These are phyloP conservation scores for Chloebia gouldiae DNA, from an alignment of 2,113 vertebrate species.

Conservation along the genomic window DNA sequence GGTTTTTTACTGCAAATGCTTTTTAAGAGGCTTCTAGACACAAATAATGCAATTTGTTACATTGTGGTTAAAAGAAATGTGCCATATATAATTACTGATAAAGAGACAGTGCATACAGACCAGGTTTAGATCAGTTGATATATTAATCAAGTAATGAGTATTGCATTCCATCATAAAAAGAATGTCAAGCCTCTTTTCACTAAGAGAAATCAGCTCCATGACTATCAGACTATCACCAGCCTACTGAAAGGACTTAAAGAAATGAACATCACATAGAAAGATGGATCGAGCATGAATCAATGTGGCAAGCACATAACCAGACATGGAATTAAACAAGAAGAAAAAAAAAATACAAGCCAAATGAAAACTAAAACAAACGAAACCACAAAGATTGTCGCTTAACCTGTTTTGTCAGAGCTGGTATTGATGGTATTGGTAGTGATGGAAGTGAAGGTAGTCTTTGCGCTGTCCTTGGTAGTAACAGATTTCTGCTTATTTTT, in stretches of 20 bases:
- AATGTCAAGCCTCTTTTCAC: slow-evolving; percentile 27
- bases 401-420: slow-evolving; percentile 90
- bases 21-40: slow-evolving; percentile 34
- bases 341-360: neutral
- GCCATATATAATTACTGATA: neutral
- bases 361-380: neutral
- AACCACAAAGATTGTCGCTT: slow-evolving; percentile 73
- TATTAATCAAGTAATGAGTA: neutral
- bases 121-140: neutral
- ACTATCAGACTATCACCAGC: neutral
- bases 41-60: neutral
- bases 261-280: slow-evolving; percentile 47
- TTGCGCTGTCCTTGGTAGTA: slow-evolving; percentile 85
- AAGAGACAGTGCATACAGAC: neutral
- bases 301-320: slow-evolving; percentile 52
- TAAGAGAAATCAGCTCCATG: neutral
- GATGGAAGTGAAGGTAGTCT: slow-evolving; percentile 86
- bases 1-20: slow-evolving; percentile 9
- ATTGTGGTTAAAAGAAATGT: neutral
- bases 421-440: slow-evolving; percentile 82
- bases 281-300: slow-evolving; percentile 64
- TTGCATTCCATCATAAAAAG: neutral
- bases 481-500: slow-evolving; percentile 94
- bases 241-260: neutral
- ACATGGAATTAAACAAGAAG: slow-evolving; percentile 49